phyloP scores from a whole-genome alignment of 2,888 invertebrate genomes.

The Xanthia togata region DNA sequence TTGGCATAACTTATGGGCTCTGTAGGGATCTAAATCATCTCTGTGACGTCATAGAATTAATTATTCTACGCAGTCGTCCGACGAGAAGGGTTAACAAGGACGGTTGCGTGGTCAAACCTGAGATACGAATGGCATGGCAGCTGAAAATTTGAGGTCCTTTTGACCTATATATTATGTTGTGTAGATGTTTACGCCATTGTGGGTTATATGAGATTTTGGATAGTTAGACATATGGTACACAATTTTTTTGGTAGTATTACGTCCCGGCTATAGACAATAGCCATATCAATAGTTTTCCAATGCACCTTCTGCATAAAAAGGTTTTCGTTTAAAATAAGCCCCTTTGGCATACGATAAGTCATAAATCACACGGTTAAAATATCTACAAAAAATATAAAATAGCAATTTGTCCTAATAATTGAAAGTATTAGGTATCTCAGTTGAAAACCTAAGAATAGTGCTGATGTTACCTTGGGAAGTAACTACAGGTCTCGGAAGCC shows the following conservation, averaged over 20 bases:
- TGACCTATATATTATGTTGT: slow-evolving; percentile 2
- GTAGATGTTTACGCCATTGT: slow-evolving; percentile 8
- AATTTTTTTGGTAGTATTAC: not conserved
- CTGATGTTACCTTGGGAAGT: not conserved
- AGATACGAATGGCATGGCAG: slow-evolving; percentile 34
- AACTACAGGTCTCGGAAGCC: not conserved
- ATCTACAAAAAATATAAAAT: not conserved
- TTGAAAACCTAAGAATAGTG: not conserved
- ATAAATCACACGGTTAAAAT: not conserved
- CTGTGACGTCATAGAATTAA: slow-evolving; percentile 58
- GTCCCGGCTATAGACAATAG: not conserved
- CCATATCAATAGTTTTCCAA: not conserved
- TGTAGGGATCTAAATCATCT: slow-evolving; percentile 58
- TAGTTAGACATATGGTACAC: too few species aligned
- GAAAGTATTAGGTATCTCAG: not conserved
- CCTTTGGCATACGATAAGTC: too few species aligned
- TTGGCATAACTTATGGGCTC: slow-evolving; percentile 56
- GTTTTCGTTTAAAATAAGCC: too few species aligned
- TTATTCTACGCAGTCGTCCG: slow-evolving; percentile 60
- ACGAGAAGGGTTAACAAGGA: slow-evolving; percentile 55
- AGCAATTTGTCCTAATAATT: not conserved
- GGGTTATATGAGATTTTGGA: not conserved
- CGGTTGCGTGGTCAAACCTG: slow-evolving; percentile 53
- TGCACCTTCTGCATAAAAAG: not conserved
- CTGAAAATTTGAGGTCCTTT: slow-evolving; percentile 26